phyloP scores from a whole-genome alignment of 1,140 invertebrate genomes.

The Sitodiplosis mosellana region DNA sequence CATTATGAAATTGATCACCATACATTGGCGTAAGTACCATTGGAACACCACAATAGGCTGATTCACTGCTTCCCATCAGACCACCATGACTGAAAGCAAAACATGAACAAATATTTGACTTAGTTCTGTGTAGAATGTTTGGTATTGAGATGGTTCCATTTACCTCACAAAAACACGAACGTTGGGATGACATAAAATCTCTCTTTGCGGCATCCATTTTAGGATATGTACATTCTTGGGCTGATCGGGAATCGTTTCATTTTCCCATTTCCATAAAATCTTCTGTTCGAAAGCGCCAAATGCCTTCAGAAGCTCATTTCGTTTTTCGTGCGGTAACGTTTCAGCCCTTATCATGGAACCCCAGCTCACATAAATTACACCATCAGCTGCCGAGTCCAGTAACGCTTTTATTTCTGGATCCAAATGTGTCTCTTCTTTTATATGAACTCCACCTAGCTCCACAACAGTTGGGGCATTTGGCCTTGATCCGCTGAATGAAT shows the following conservation, averaged over 20 bases:
- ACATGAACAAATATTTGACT: conserved; percentile 42
- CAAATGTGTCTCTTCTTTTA: conserved; percentile 8
- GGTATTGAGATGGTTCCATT: no score
- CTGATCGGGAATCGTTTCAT: conserved; percentile 31
- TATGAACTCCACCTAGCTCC: conserved; percentile 39
- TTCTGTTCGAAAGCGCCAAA: conserved; percentile 38
- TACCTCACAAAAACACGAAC: no score
- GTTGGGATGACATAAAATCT: conserved; percentile 37
- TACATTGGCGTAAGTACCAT: conserved; percentile 54
- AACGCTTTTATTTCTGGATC: conserved; percentile 28
- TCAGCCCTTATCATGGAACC: conserved; percentile 45
- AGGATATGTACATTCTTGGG: conserved; percentile 40
- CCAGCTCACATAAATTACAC: conserved; percentile 51
- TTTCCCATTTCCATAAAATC: conserved; percentile 58
- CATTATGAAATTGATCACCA: conserved; percentile 45
- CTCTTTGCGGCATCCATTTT: conserved; percentile 52
- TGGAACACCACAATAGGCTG: conserved; percentile 51
- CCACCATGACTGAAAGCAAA: conserved; percentile 59
- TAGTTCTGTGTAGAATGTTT: conserved; percentile 1
- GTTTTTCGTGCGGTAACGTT: conserved; percentile 33
- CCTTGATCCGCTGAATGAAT: conserved; percentile 29
- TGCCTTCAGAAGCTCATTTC: conserved; percentile 36
- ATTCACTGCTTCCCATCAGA: conserved; percentile 50
- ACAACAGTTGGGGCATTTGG: conserved; percentile 34
- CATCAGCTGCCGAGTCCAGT: conserved; percentile 36